Base-by-base conservation (phyloP, 2,797 vertebrate species). In the Anniella stebbinsi region DNA sequence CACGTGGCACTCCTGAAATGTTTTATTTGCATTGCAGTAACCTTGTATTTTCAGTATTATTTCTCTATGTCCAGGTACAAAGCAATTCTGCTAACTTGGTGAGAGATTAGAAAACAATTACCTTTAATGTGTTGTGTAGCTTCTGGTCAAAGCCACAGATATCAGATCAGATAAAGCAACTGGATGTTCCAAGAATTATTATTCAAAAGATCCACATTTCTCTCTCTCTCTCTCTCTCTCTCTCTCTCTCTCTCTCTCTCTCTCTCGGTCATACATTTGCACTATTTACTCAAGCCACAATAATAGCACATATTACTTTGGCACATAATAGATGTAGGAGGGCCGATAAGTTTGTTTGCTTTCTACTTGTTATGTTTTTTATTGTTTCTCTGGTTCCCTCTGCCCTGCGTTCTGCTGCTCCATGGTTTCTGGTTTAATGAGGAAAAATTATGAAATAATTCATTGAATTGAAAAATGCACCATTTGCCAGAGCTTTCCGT, bases 11-110 rank as follows among this genome's bases (percentile, higher is more conserved):
- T 84, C 54, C 10, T 75, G 3, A 85, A 88, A 38, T 45, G 1
- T 85, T 94, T 90, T 90, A 76, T 83, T 94, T 90, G n/a, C 18
- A 66, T 93, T 92, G 91, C 80, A 93, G 1, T 92, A 15, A 85
- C 83, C 90, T 38, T 2, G 51, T 36, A 45, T 45, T 45, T 45
- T 6, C 45, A 2, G 41, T 5, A 18, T 92, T 48, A 83, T 87
- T 70, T 30, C 36, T 33, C 60, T 88, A 54, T 57, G 33, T 36
- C 13, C 60, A 88, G 30, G 76, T 91, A 28, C 87, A 80, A 70
- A 80, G 13, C 92, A 30, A 2, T 84, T 30, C 41, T 82, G 28
- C 67, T 72, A 38, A n/a, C 33, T 83, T 38, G 83, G 77, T 60
- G 84, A 66, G 30, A 41, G 51, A 18, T 1, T 91, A 92, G 89